Percentiles rank a stretch among this genome's conserved stretches.
Evolutionary conservation across 2,797 vertebrate genomes (phyloP).

Genomic region (Parotocinclus haroldoi): DNA sequence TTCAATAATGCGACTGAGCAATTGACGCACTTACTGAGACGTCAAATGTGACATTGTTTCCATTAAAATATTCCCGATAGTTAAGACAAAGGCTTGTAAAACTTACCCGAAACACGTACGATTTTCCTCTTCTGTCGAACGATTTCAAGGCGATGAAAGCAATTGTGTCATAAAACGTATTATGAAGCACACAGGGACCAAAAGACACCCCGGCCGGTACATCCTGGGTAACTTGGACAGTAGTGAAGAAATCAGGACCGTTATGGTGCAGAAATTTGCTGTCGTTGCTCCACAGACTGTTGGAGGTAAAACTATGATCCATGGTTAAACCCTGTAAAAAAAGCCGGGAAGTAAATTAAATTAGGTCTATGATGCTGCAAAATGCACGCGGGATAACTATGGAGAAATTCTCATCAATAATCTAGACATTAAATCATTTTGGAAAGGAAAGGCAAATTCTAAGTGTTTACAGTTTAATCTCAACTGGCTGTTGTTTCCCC

Average conservation of each 20-base stretch:
- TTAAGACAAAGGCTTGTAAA: no score
- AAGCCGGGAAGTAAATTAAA: neutral
- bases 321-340: slow-evolving; percentile 65
- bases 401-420: no score
- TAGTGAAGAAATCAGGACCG: slow-evolving; percentile 75
- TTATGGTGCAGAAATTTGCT: slow-evolving; percentile 76
- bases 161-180: slow-evolving; percentile 81
- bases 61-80: no score
- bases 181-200: slow-evolving; percentile 81
- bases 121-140: slow-evolving; percentile 73
- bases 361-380: no score
- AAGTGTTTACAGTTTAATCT: no score
- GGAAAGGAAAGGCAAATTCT: no score
- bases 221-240: slow-evolving; percentile 81
- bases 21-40: no score
- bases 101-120: slow-evolving; percentile 82
- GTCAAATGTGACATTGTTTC: no score
- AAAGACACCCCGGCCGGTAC: slow-evolving; percentile 79
- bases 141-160: slow-evolving; percentile 88
- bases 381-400: no score
- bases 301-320: slow-evolving; percentile 75
- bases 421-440: no score
- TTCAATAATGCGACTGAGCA: no score
- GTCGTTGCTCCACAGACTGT: slow-evolving; percentile 77
- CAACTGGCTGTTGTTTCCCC: no score